Percentiles rank a stretch among this genome's conserved stretches.
Conservation (phyloP, 2,113 vertebrate genomes). For the Tenebrosternarchus preto region DNA sequence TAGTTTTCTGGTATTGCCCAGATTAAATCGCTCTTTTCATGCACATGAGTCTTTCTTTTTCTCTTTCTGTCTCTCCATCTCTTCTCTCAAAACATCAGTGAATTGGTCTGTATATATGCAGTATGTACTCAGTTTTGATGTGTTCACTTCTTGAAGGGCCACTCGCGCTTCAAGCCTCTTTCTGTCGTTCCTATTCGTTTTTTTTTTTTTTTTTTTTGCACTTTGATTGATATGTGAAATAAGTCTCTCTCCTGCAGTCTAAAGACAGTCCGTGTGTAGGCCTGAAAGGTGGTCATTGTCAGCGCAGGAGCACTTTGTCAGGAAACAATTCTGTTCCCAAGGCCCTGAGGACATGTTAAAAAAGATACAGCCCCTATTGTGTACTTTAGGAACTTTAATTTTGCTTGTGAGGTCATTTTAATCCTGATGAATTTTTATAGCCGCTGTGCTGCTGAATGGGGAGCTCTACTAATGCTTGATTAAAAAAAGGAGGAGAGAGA, state of each 20-base stretch:
- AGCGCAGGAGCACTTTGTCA: conserved; percentile 77
- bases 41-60: conserved; percentile 45
- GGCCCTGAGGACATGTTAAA: conserved; percentile 75
- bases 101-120: conserved; percentile 65
- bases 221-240: conserved; percentile 87
- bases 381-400: conserved; percentile 80
- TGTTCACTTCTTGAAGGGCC: conserved; percentile 71
- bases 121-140: conserved; percentile 69
- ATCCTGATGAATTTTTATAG: conserved; percentile 85
- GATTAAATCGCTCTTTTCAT: conserved; percentile 46
- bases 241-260: conserved; percentile 74
- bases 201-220: conserved; percentile 41
- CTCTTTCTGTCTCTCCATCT: conserved; percentile 22
- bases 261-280: conserved; percentile 76
- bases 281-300: conserved; percentile 83
- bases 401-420: conserved; percentile 84
- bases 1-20: conserved; percentile 9
- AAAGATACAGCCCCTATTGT: conserved; percentile 80
- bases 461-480: conserved; percentile 73
- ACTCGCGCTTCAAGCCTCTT: conserved; percentile 62
- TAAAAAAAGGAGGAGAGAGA: conserved; percentile 65
- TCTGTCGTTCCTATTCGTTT: conserved; percentile 25
- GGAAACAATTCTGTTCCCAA: conserved; percentile 82
- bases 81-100: conserved; percentile 56
- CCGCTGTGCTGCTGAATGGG: conserved; percentile 76